These are phyloP conservation scores for Heterotis niloticus DNA, from an alignment of 2,113 vertebrate species.

Conservation along the genomic window DNA sequence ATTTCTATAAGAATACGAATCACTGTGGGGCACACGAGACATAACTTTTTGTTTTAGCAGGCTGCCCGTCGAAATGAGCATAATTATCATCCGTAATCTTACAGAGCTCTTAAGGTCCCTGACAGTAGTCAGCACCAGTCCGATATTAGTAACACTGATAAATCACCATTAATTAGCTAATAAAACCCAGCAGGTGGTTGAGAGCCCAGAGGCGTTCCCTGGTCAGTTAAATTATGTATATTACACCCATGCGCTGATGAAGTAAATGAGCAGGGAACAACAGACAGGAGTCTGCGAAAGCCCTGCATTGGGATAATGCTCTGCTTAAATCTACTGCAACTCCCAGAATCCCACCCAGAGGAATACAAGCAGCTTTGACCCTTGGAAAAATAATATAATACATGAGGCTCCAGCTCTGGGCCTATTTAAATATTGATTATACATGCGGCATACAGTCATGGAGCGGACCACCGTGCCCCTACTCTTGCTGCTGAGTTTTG, in stretches of 20 bases:
- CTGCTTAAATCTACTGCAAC: conserved; percentile 62
- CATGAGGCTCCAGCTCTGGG: conserved; percentile 47
- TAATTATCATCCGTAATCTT: conserved; percentile 86
- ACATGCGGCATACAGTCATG: conserved; percentile 52
- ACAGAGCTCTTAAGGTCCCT: conserved; percentile 73
- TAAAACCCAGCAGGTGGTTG: conserved; percentile 93
- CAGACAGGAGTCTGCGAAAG: conserved; percentile 61
- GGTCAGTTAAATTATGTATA: conserved; percentile 94
- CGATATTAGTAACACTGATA: conserved; percentile 91
- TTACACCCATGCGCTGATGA: conserved; percentile 69
- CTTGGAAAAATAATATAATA: conserved; percentile 59
- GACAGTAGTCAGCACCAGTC: conserved; percentile 79
- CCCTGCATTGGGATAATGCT: conserved; percentile 58
- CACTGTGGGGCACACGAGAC: conserved; percentile 65
- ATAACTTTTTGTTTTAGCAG: conserved; percentile 76
- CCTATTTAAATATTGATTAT: conserved; percentile 63
- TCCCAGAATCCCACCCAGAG: conserved; percentile 65
- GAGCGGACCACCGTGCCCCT: conserved; percentile 9
- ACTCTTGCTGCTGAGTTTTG: conserved; percentile 49
- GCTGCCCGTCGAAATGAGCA: conserved; percentile 79
- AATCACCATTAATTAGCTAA: conserved; percentile 98
- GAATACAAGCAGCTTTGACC: conserved; percentile 74
- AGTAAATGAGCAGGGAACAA: conserved; percentile 72
- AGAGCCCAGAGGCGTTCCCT: conserved; percentile 84
- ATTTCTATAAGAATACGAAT: conserved; percentile 53